Conservation (phyloP, 2,797 vertebrate genomes). For the Sylvia borin region DNA sequence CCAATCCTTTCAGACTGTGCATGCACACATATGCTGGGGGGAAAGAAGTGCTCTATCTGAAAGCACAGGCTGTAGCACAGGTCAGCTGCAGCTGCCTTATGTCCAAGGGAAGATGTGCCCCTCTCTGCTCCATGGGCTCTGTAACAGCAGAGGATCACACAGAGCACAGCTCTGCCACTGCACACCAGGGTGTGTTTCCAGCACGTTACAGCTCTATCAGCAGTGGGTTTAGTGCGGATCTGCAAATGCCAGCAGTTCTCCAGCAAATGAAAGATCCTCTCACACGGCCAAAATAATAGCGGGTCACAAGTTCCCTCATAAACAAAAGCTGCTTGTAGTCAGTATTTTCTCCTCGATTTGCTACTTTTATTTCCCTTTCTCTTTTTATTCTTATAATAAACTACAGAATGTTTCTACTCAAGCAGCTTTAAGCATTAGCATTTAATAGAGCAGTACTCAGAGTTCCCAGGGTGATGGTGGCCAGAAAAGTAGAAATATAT, state of each 20-base stretch:
- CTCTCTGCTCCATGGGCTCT: not conserved
- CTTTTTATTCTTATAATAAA: not conserved
- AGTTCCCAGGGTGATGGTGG: not conserved
- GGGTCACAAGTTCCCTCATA: slow-evolving; percentile 42
- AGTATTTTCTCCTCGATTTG: not conserved
- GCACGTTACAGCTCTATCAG: not conserved
- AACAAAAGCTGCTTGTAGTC: slow-evolving; percentile 52
- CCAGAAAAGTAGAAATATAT: not conserved
- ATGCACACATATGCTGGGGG: rapidly evolving
- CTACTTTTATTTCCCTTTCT: not conserved
- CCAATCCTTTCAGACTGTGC: not conserved
- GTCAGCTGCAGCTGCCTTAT: not conserved
- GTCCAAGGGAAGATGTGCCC: not conserved
- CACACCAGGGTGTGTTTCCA: not conserved
- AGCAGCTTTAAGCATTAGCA: not conserved
- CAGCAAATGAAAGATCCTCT: slow-evolving; percentile 20
- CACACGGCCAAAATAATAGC: slow-evolving; percentile 13
- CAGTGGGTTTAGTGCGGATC: not conserved
- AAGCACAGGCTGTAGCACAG: not conserved
- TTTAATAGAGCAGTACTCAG: not conserved
- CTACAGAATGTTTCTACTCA: not conserved
- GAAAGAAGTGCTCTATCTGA: not conserved
- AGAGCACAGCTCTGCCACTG: not conserved
- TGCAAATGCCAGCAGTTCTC: slow-evolving; percentile 45
- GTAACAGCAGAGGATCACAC: not conserved